These are phyloP conservation scores for Ophion costatus DNA, from an alignment of 2,888 invertebrate species.

Conservation along the genomic window DNA sequence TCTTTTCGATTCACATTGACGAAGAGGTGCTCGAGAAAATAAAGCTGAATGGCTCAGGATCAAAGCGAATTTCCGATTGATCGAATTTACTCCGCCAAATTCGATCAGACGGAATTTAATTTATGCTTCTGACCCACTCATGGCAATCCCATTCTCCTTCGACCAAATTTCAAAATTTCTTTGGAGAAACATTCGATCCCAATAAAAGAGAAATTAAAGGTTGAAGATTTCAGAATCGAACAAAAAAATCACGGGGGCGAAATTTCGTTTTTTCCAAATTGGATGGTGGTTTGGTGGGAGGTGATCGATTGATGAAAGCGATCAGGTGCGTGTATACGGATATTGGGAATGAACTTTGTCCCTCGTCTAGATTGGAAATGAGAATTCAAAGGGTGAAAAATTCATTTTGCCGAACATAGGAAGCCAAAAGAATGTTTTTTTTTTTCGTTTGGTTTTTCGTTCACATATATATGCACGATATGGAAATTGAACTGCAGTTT, in stretches of 20 bases:
- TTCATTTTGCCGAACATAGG: constrained; percentile 37
- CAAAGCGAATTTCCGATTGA: too few species aligned
- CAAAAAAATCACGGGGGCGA: neutral
- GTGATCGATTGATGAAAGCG: constrained; percentile 21
- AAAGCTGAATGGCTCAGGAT: too few species aligned
- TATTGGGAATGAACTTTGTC: constrained; percentile 14
- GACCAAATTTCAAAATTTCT: neutral
- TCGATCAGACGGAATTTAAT: too few species aligned
- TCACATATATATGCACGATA: constrained; percentile 7
- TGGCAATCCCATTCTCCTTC: too few species aligned
- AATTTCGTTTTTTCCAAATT: neutral
- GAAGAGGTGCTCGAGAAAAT: too few species aligned
- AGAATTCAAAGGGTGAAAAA: constrained; percentile 31
- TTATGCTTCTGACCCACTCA: too few species aligned
- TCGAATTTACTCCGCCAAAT: too few species aligned
- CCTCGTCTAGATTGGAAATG: neutral
- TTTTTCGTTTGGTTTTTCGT: neutral
- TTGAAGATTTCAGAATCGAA: neutral
- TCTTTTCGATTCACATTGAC: too few species aligned
- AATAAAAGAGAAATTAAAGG: neutral
- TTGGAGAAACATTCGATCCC: neutral
- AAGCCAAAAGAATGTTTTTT: constrained; percentile 25
- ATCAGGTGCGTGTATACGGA: neutral
- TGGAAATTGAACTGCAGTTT: constrained; percentile 52
- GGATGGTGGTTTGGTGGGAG: neutral